phyloP scores from a whole-genome alignment of 1,140 invertebrate genomes.

The Ceratina australensis region DNA sequence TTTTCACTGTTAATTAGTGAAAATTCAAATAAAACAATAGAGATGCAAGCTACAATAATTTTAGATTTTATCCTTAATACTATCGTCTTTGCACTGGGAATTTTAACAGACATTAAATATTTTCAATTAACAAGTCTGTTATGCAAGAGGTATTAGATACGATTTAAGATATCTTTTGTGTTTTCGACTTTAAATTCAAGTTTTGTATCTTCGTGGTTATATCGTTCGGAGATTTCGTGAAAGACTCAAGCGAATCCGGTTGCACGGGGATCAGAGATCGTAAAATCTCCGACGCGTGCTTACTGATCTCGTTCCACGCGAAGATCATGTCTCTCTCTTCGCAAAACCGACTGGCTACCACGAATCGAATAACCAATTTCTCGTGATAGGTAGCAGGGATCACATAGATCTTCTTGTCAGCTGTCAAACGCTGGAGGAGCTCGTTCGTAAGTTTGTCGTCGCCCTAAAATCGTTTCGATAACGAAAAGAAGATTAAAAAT shows the following conservation, averaged over 20 bases:
- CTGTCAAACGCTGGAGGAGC: constrained; percentile 87
- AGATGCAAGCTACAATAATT: too few relatives aligned
- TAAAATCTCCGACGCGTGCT: constrained; percentile 79
- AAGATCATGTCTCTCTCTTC: constrained; percentile 87
- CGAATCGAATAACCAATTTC: constrained; percentile 90
- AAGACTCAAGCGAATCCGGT: not conserved
- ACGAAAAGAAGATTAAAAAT: not conserved
- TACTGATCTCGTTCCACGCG: constrained; percentile 90
- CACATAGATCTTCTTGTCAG: constrained; percentile 90
- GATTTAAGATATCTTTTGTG: constrained; percentile 58
- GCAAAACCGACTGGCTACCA: constrained; percentile 87
- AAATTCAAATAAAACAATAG: too few relatives aligned
- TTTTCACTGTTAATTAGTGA: too few relatives aligned
- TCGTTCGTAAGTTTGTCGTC: constrained; percentile 86
- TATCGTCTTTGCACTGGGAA: too few relatives aligned
- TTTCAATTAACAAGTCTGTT: not conserved
- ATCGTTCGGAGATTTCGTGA: constrained; percentile 31
- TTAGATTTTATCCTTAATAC: too few relatives aligned
- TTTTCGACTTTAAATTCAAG: constrained; percentile 52
- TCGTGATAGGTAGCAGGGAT: constrained; percentile 86
- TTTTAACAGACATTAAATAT: too few relatives aligned
- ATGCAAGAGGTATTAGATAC: not conserved
- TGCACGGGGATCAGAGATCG: not conserved
- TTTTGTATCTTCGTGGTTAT: constrained; percentile 50
- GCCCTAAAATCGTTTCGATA: constrained; percentile 79